phyloP scores from a whole-genome alignment of 1,140 invertebrate species.

The Adelges cooleyi region DNA sequence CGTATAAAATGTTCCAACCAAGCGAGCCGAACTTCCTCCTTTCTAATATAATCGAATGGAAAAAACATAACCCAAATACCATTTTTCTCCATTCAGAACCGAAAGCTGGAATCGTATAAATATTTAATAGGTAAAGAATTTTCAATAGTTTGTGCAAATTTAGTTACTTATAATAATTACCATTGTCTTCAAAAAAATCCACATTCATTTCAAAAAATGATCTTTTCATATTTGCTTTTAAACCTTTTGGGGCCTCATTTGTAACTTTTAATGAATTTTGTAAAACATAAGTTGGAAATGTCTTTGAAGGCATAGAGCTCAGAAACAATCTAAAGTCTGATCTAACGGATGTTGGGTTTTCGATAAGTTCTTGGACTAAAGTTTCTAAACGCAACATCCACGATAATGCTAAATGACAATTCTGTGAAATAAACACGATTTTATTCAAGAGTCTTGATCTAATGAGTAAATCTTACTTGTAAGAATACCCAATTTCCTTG shows the following conservation, averaged over 20 bases:
- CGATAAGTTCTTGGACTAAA: constrained; percentile 55
- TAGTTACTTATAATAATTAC: constrained; percentile 40
- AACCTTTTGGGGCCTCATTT: constrained; percentile 81
- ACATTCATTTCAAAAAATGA: constrained; percentile 65
- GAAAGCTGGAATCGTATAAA: background rate
- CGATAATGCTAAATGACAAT: constrained; percentile 81
- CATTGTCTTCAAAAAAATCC: constrained; percentile 68
- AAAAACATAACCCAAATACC: constrained; percentile 65
- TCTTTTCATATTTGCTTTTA: constrained; percentile 56
- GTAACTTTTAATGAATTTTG: constrained; percentile 89
- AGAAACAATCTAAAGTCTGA: constrained; percentile 68
- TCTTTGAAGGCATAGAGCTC: constrained; percentile 72
- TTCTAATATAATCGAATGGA: constrained; percentile 78
- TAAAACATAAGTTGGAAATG: constrained; percentile 80
- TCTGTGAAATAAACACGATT: constrained; percentile 44
- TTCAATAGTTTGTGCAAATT: too few species aligned
- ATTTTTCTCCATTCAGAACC: constrained; percentile 53
- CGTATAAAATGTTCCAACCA: constrained; percentile 83
- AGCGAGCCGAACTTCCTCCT: constrained; percentile 80
- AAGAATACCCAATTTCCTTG: constrained; percentile 74
- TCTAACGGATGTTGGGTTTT: constrained; percentile 45
- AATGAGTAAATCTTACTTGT: constrained; percentile 39
- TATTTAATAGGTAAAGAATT: too few species aligned
- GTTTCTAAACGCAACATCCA: constrained; percentile 73
- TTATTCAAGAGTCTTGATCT: too few species aligned